A percentile compares a stretch with the other conserved stretches of the same genome.
Evolutionary conservation across 64 coral and sea anemone genomes (phyloP).

Genomic region (Montipora efflorescens): DNA sequence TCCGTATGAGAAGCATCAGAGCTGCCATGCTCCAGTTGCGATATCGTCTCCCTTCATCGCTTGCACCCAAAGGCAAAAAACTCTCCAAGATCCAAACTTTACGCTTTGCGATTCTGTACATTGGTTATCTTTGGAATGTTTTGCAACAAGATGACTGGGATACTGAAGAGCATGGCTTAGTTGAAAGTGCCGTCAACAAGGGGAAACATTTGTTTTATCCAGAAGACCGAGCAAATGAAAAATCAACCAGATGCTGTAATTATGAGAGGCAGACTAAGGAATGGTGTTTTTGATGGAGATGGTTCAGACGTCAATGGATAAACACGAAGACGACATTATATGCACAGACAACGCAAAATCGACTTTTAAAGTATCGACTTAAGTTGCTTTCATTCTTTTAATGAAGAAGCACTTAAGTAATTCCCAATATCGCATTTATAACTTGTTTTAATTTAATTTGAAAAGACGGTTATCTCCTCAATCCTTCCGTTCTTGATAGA

Average conservation of each 20-base stretch:
- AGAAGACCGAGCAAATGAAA: not conserved
- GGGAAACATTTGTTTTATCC: not conserved
- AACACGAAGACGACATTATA: too few species aligned
- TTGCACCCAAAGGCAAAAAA: constrained; percentile 88
- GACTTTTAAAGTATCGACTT: not conserved
- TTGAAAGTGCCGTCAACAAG: not conserved
- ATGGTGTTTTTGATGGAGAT: not conserved
- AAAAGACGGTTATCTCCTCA: not conserved
- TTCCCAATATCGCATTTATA: not conserved
- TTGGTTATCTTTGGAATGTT: constrained; percentile 71
- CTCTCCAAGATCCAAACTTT: constrained; percentile 98
- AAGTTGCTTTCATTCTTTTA: not conserved
- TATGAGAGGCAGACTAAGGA: not conserved
- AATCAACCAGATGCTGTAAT: not conserved
- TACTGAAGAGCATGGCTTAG: not conserved
- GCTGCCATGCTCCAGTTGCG: constrained; percentile 85
- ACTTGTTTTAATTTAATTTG: not conserved
- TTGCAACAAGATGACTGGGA: constrained; percentile 37
- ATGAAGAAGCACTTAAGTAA: not conserved
- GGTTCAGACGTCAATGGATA: not conserved
- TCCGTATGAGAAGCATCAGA: constrained; percentile 84
- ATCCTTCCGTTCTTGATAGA: not conserved
- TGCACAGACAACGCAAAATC: not conserved
- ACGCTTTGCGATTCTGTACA: constrained; percentile 91
- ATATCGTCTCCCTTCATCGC: constrained; percentile 75